Base-by-base conservation (phyloP, 2,888 invertebrate species). In the Drosophila melanosoma region DNA sequence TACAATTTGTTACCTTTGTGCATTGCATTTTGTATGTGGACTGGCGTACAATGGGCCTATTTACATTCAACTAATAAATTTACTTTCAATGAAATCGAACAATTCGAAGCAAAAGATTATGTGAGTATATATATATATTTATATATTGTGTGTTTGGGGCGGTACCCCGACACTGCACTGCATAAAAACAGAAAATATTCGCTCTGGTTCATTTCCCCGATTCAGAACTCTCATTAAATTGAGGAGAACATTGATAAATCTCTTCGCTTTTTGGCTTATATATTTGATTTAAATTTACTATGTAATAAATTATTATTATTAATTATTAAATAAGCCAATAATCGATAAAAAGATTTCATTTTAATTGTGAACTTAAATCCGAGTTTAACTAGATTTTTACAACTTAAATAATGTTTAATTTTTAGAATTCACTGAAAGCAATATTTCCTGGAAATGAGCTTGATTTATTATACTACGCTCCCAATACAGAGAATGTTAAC, bases 401-500 rank as follows among this genome's bases (percentile, higher is more conserved):
- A 33, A 1, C 8, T 15, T 6, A n/a, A 29, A 12, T 51, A 29
- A 11, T 51, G 5, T 17, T 17, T 20, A 12, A 23, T 17, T 45
- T 23, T 15, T 15, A 92, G 92, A 66, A 76, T 3, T 20, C 61
- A 1, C 78, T 92, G 0, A 86, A 78, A 59, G 12, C 73, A 73
- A 23, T 82, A 8, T 79, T 81, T 33, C 91, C 92, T 1, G 78
- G 80, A 1, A 91, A 89, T 69, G 81, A 83, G 26, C 74, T 57
- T 1, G 92, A 92, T 69, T 72, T 65, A 5, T 72, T 92, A 48
- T 89, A 89, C 35, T 92, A 90, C 63, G 69, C 89, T 0, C 92
- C 92, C 6, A 68, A 62, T 1, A 73, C 78, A 15, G 49, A 72
- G 1, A 49, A 76, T 40, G 75, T 87, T 1, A 81, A 82, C 54